These are phyloP conservation scores for Sebastes reedi DNA, from an alignment of 2,797 vertebrate species.

Conservation along the genomic window DNA sequence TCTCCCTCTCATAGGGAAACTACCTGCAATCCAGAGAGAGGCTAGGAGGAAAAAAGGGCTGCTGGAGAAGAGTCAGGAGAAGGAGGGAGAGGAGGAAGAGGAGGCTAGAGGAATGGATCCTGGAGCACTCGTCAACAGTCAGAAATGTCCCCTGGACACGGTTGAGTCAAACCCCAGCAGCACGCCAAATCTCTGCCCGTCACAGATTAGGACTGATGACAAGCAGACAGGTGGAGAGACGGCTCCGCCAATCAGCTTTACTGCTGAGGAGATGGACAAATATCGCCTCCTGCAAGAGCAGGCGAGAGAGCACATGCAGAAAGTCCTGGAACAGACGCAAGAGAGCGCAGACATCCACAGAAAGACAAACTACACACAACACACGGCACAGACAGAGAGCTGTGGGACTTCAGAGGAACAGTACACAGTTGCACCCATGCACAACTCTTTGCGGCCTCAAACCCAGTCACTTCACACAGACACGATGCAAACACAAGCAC, in stretches of 20 bases:
- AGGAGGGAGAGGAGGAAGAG: constrained; percentile 52
- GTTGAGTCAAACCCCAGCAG: constrained; percentile 70
- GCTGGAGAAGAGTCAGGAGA: constrained; percentile 61
- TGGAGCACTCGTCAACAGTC: constrained; percentile 6
- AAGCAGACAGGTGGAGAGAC: constrained; percentile 77
- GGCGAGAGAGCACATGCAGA: constrained; percentile 97
- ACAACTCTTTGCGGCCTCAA: constrained; percentile 58
- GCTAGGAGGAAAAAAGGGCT: constrained; percentile 63
- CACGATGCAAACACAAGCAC: constrained; percentile 54
- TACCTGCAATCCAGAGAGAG: constrained; percentile 78
- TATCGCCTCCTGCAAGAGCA: constrained; percentile 94
- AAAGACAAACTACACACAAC: constrained; percentile 50
- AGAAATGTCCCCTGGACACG: constrained; percentile 57
- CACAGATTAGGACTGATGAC: constrained; percentile 56
- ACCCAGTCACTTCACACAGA: constrained; percentile 48
- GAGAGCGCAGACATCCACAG: constrained; percentile 64
- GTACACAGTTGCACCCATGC: constrained; percentile 39
- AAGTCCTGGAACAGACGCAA: constrained; percentile 87
- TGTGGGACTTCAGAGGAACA: constrained; percentile 36
- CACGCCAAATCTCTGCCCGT: constrained; percentile 44
- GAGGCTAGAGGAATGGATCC: constrained; percentile 42
- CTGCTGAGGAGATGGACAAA: constrained; percentile 96
- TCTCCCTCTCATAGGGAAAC: constrained; percentile 84
- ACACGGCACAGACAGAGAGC: constrained; percentile 21
- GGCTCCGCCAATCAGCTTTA: constrained; percentile 90